These are phyloP conservation scores for Cardinalis cardinalis DNA, from an alignment of 2,113 vertebrate species.

Conservation along the genomic window DNA sequence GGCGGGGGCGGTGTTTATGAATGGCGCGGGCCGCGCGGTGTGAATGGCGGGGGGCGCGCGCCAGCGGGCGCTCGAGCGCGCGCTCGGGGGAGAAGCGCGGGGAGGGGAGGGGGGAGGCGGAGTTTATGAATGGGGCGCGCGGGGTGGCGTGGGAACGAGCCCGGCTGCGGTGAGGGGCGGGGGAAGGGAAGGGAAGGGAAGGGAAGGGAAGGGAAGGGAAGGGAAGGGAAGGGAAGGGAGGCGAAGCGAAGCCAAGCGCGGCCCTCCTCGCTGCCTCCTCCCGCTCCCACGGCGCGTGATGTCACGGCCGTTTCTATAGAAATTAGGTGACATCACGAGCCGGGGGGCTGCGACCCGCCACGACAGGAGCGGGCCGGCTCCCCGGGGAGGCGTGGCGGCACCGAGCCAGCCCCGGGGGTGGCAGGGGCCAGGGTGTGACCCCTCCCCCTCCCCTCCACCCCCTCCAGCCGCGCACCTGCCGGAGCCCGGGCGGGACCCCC, in stretches of 20 bases:
- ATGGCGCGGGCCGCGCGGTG: no score
- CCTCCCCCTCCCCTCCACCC: neutral
- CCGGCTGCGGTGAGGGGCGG: no score
- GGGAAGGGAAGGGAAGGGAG: no score
- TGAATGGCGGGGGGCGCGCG: no score
- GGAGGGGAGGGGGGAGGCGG: no score
- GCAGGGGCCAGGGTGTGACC: neutral
- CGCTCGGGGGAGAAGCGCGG: no score
- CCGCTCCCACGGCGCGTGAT: neutral
- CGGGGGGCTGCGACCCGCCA: constrained; percentile 1
- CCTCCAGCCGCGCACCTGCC: constrained; percentile 33
- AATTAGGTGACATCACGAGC: constrained; percentile 44
- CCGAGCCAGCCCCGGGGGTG: neutral
- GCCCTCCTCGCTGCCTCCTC: neutral
- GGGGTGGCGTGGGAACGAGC: no score
- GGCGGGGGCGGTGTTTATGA: no score
- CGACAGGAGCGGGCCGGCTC: constrained; percentile 4
- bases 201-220: no score
- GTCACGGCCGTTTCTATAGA: constrained; percentile 5
- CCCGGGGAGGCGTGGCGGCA: neutral
- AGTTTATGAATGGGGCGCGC: no score
- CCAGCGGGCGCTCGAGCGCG: no score
- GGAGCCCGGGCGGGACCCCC: constrained; percentile 47
- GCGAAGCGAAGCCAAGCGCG: neutral
- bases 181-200: no score